Base-by-base conservation (phyloP, 2,888 invertebrate genomes). In the Meliscaeva auricollis region DNA sequence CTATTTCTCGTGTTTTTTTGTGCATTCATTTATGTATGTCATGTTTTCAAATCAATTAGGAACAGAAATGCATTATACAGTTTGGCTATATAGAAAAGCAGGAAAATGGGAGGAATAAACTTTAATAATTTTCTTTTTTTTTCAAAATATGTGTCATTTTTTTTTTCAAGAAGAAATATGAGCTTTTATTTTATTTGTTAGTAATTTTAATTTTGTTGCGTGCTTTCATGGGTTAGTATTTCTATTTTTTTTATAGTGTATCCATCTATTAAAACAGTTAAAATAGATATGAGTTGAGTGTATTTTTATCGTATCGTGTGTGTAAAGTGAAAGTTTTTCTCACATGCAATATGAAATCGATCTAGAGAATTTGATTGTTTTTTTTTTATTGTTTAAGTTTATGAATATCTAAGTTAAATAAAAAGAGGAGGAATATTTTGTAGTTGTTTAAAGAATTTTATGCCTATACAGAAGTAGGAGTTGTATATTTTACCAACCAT, bases 291-390 rank as follows among this genome's bases (percentile, higher is more conserved):
- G 22, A 15, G 15, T 26, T n/a, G n/a, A 20, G 22, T 13, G 8
- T 46, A 46, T 17, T 26, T n/a, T n/a, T n/a, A 9, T 56, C 3
- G 17, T 35, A 32, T 62, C 66, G 35, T 66, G 48, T 58, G 32
- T 66, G 35, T 58, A 35, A 35, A 80, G 79, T 80, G 79, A 80
- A 80, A 80, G 79, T 79, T 69, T 73, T 32, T 41, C 30, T 32
- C 20, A 48, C 77, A 70, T 77, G 77, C 77, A 70, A 62, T 38
- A 13, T 69, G 56, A 73, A 80, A 74, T 80, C 74, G 74, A 80
- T 80, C 66, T 64, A 48, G 77, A 26, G 62, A 54, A 22, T 52
- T 62, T 41, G 9, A 9, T 26, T 2, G 7, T 58, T 58, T 48
- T 38, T 15, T 38, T 30, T 35, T 66, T 20, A 56, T 56, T 20